Evolutionary conservation across 2,113 vertebrate genomes (phyloP).

Genomic region (Micronycteris hirsuta): DNA sequence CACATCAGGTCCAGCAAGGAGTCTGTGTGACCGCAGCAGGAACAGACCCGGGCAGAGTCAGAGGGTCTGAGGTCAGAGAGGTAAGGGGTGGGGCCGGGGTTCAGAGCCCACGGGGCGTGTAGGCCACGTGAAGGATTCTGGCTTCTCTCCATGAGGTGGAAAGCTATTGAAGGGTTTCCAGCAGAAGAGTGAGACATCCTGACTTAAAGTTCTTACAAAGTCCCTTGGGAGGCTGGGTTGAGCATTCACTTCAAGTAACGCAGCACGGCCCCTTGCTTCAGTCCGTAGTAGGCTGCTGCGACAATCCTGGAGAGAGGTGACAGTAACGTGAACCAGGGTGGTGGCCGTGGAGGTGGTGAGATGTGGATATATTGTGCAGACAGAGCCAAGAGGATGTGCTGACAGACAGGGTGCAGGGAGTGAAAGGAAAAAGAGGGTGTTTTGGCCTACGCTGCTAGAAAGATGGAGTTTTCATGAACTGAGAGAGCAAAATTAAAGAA

Average conservation of each 20-base stretch:
- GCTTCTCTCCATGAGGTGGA: not conserved
- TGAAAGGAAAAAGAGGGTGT: not conserved
- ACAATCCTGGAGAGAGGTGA: not conserved
- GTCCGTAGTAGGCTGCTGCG: no score
- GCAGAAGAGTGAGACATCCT: not conserved
- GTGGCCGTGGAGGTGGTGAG: not conserved
- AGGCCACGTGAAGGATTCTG: not conserved
- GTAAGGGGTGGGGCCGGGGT: not conserved
- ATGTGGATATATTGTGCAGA: not conserved
- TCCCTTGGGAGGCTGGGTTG: not conserved
- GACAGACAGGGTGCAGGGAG: not conserved
- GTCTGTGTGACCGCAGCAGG: not conserved
- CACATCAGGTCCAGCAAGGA: not conserved
- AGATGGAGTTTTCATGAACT: not conserved
- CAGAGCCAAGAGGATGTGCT: not conserved
- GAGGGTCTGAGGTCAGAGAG: not conserved
- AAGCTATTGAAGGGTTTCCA: not conserved
- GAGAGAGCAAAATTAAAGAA: not conserved
- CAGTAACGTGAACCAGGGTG: not conserved
- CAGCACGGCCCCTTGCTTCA: not conserved
- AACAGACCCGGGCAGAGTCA: not conserved
- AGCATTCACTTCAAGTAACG: not conserved
- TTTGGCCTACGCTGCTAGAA: not conserved
- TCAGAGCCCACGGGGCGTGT: fast-evolving
- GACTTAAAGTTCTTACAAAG: not conserved